Percentiles rank a stretch among this genome's conserved stretches.
These are phyloP conservation scores for Rhynchotus rufescens DNA, from an alignment of 2,797 vertebrate genomes.

Conservation along the genomic window DNA sequence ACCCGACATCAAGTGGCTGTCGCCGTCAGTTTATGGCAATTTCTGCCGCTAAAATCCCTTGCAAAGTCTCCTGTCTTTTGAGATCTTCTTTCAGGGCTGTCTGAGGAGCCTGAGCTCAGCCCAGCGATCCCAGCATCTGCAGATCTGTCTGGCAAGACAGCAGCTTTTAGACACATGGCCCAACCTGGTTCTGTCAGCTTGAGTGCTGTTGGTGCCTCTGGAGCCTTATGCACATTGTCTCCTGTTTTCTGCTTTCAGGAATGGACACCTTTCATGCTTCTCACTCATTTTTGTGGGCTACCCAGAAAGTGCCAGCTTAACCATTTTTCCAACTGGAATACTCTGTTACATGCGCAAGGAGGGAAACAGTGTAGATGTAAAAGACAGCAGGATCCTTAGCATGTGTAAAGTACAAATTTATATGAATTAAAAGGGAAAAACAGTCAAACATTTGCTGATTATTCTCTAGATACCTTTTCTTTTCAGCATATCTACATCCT, in stretches of 20 bases:
- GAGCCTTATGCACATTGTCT: neutral
- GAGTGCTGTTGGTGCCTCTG: no score
- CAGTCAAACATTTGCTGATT: neutral
- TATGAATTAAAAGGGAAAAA: neutral
- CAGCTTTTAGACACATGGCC: neutral
- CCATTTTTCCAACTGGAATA: neutral
- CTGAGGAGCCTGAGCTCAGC: neutral
- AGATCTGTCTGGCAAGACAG: neutral
- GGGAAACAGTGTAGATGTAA: accelerated
- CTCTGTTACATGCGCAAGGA: neutral
- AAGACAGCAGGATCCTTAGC: neutral
- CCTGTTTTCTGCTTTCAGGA: neutral
- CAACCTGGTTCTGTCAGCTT: neutral
- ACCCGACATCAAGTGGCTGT: neutral
- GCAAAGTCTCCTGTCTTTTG: neutral
- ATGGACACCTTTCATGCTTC: neutral
- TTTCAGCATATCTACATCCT: neutral
- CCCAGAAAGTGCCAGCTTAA: accelerated
- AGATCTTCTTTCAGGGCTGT: neutral
- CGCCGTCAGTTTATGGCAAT: neutral
- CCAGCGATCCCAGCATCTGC: neutral
- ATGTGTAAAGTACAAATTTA: neutral
- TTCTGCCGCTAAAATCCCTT: neutral
- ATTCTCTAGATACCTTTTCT: neutral
- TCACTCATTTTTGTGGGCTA: neutral